Evolutionary conservation across 2,113 vertebrate genomes (phyloP), one percentile per base, ranked within the genome.

Genomic region (Montifringilla adamsi): DNA sequence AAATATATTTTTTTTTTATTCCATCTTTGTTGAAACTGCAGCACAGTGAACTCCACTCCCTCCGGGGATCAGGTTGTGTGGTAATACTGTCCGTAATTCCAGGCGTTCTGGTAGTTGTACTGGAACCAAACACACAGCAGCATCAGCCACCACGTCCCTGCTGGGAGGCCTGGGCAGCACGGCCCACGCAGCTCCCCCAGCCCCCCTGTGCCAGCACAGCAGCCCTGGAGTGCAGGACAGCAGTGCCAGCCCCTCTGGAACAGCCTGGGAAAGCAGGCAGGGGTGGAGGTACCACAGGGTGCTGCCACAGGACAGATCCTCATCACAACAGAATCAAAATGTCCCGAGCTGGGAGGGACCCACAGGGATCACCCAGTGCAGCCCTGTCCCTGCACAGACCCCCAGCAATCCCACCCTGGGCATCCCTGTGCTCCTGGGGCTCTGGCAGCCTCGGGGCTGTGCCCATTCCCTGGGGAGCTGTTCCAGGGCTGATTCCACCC

Each of bases 51-150:
- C 64, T 70, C 44, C 33, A 7, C 11, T 37, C 31, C 18, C 90
- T 92, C 39, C n/a, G 53, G 43, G 13, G 92, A 98, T 99, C 98
- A 99, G 94, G 99, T 99, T 6, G 99, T 98, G 7, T 99, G 99
- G 89, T 99, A 99, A 98, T 99, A 99, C 96, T 99, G 99, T 97
- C 99, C 99, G 13, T 99, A 99, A 95, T 99, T 99, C 99, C 99
- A 99, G 9, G 98, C 98, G 62, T 99, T 99, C 96, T 99, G 99
- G 41, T 98, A 98, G 53, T 99, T 99, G 87, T 99, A 99, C 96
- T 99, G 97, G 95, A 97, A 95, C 39, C 91, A 91, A 80, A 35
- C 2, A 37, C 2, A 37, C 43, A 63, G 50, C 4, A 30, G 27
- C 23, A 4, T 81, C 63, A 69, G 73, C 44, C 43, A 44, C 8